phyloP scores from a whole-genome alignment of 2,888 invertebrate species.

The Endomychus coccineus region DNA sequence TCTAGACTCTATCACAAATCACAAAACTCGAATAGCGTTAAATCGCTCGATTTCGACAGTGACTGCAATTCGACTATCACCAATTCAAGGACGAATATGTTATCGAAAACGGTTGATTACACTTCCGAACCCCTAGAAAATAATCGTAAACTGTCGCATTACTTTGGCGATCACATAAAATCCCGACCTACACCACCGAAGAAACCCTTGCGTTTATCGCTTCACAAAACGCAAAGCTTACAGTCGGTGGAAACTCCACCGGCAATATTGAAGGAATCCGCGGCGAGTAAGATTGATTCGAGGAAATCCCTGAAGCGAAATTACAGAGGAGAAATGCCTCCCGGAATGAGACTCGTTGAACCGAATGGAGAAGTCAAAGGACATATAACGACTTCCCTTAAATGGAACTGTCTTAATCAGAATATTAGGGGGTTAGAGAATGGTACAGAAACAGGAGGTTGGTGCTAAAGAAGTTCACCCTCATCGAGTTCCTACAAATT shows the following conservation, averaged over 20 bases:
- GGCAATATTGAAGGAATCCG: constrained; percentile 25
- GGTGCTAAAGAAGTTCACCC: too few species aligned
- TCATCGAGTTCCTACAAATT: too few species aligned
- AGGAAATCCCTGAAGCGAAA: constrained; percentile 56
- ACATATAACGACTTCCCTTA: constrained; percentile 8
- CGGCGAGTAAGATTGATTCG: constrained; percentile 26
- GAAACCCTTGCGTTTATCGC: constrained; percentile 72
- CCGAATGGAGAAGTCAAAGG: constrained; percentile 3
- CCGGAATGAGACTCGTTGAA: constrained; percentile 6
- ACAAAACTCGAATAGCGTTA: constrained; percentile 55
- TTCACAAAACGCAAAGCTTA: constrained; percentile 76
- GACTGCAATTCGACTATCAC: constrained; percentile 43
- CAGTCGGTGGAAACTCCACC: constrained; percentile 57
- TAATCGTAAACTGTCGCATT: constrained; percentile 38
- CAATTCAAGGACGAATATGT: constrained; percentile 9
- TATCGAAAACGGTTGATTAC: constrained; percentile 45
- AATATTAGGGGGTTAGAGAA: constrained; percentile 28
- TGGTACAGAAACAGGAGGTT: constrained; percentile 31
- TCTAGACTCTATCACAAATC: constrained; percentile 26
- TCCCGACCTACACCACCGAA: constrained; percentile 74
- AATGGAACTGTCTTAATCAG: constrained; percentile 17
- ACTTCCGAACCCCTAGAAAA: constrained; percentile 53
- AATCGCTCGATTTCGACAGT: constrained; percentile 72
- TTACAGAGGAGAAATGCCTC: constrained; percentile 46
- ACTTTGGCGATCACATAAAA: constrained; percentile 42